phyloP scores from a whole-genome alignment of 2,113 vertebrate genomes.

The Acrocephalus arundinaceus region DNA sequence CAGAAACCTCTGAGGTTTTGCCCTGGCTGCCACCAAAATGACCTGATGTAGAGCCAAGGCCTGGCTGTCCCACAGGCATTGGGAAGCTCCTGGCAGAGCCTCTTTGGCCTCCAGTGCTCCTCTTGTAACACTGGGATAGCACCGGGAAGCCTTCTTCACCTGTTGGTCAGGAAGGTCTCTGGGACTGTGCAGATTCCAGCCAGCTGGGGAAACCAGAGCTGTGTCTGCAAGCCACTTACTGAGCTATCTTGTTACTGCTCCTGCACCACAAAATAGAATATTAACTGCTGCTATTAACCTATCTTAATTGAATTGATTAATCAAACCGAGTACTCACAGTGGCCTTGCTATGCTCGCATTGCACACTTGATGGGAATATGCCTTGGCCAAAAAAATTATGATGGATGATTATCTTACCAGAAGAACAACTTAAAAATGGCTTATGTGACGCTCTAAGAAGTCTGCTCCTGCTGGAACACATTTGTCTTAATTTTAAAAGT shows the following conservation, averaged over 20 bases:
- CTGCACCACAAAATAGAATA: not conserved
- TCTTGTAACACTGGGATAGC: accelerated
- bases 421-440: not conserved
- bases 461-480: not conserved
- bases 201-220: not conserved
- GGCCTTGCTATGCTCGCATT: not conserved
- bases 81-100: not conserved
- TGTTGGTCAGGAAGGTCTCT: not conserved
- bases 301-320: not conserved
- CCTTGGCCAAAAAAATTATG: not conserved
- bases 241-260: not conserved
- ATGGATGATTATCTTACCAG: not conserved
- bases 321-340: not conserved
- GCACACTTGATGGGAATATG: not conserved
- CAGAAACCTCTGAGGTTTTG: too few species aligned
- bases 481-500: not conserved
- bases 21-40: not conserved
- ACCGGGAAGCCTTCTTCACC: not conserved
- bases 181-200: not conserved
- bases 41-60: not conserved
- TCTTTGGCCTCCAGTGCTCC: not conserved
- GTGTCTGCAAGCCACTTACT: not conserved
- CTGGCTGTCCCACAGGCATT: not conserved
- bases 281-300: not conserved
- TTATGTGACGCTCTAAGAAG: not conserved